Evolutionary conservation across 1,140 invertebrate species (phyloP).

Genomic region (Forficula auricularia): DNA sequence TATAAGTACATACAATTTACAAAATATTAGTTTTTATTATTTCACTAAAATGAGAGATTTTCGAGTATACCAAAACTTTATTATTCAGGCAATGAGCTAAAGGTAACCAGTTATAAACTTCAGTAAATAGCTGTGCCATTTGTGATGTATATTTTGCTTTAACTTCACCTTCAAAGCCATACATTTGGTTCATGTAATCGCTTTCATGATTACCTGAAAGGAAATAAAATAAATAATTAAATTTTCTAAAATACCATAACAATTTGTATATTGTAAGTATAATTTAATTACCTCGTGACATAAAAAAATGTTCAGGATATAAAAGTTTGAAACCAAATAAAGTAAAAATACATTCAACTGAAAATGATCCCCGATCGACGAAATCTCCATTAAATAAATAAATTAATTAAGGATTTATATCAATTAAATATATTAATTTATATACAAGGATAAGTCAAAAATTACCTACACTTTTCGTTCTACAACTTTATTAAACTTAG

Average conservation of each 20-base stretch:
- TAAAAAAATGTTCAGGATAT: conserved; percentile 93
- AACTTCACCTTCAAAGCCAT: conserved; percentile 96
- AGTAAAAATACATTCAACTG: conserved; percentile 96
- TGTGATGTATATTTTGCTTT: conserved; percentile 83
- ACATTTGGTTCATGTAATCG: conserved; percentile 98
- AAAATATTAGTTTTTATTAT: neutral
- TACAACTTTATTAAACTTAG: no score
- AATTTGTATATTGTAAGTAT: conserved; percentile 5
- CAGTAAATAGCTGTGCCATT: conserved; percentile 94
- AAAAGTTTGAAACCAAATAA: conserved; percentile 94
- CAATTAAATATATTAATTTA: no score
- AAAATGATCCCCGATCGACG: conserved; percentile 97
- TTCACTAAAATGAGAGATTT: neutral
- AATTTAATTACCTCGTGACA: conserved; percentile 70
- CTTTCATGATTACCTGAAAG: conserved; percentile 90
- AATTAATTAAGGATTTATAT: conserved; percentile 18
- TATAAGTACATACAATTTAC: conserved; percentile 18
- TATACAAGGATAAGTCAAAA: no score
- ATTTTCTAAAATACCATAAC: conserved; percentile 4
- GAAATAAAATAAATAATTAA: conserved; percentile 5
- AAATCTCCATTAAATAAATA: conserved; percentile 96
- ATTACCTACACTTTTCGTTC: no score
- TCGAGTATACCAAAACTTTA: conserved; percentile 59
- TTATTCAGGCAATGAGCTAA: conserved; percentile 88
- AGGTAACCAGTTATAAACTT: conserved; percentile 96